These are phyloP conservation scores for Phoenicopterus ruber DNA, from an alignment of 2,113 vertebrate genomes.

Conservation along the genomic window DNA sequence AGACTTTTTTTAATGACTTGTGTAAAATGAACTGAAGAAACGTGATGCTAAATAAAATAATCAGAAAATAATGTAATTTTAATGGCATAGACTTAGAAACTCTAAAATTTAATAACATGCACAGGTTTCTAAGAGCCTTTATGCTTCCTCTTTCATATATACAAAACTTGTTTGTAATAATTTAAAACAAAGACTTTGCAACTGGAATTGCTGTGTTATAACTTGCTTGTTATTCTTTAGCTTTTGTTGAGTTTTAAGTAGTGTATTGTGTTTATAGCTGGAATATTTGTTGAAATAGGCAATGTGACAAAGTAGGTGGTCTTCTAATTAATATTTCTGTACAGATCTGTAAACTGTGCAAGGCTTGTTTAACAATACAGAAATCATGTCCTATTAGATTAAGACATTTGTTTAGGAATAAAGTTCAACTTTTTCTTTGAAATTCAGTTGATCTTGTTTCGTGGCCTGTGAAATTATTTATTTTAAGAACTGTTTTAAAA, in stretches of 20 bases:
- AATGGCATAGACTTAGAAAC: neutral
- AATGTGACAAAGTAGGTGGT: slow-evolving; percentile 51
- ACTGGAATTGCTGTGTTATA: neutral
- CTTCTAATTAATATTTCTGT: slow-evolving; percentile 59
- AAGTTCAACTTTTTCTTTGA: slow-evolving; percentile 47
- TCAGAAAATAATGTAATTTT: neutral
- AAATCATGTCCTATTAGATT: slow-evolving; percentile 20
- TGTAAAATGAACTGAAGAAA: neutral
- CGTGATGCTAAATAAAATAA: neutral
- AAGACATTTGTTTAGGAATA: slow-evolving; percentile 58
- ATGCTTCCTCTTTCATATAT: neutral
- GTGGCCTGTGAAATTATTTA: slow-evolving; percentile 33
- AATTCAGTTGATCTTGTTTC: slow-evolving; percentile 31
- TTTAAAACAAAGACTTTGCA: neutral
- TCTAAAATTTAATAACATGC: neutral
- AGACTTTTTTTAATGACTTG: neutral
- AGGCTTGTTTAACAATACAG: slow-evolving; percentile 51
- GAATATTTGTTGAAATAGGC: slow-evolving; percentile 38
- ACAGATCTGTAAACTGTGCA: slow-evolving; percentile 53
- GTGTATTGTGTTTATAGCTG: slow-evolving; percentile 20
- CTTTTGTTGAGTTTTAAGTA: neutral
- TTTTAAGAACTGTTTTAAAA: slow-evolving; percentile 41
- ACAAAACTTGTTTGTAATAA: neutral
- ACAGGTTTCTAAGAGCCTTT: neutral
- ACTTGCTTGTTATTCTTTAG: neutral